These are phyloP conservation scores for Coleophora deauratella DNA, from an alignment of 2,888 invertebrate species.

Conservation along the genomic window DNA sequence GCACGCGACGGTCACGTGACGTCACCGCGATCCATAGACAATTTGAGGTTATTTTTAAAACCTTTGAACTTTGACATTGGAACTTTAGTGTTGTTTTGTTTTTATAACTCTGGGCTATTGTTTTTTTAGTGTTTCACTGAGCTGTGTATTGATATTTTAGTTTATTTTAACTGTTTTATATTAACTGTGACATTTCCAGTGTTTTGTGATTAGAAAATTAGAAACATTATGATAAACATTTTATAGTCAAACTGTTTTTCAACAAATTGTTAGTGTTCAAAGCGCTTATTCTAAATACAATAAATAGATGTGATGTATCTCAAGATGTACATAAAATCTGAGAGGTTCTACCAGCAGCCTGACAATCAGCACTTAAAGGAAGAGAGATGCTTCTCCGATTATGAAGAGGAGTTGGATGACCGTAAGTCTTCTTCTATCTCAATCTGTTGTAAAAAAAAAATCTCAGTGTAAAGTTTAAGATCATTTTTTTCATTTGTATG, in stretches of 20 bases:
- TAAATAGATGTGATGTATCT: constrained; percentile 48
- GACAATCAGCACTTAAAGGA: constrained; percentile 51
- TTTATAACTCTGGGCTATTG: background rate
- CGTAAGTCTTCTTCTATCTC: constrained; percentile 35
- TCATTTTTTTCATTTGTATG: no score
- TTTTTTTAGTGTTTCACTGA: background rate
- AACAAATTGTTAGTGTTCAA: background rate
- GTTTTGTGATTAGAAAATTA: no score
- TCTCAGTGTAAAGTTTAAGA: no score
- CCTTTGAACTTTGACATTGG: background rate
- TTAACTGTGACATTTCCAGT: no score
- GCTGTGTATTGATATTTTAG: no score
- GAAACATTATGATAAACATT: no score
- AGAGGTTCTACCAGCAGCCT: constrained; percentile 58
- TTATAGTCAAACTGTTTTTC: background rate
- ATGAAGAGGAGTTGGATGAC: constrained; percentile 56
- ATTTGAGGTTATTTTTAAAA: background rate
- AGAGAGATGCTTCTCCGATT: constrained; percentile 55
- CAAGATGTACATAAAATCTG: constrained; percentile 66
- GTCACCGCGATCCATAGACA: background rate
- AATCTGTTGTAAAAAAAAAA: background rate
- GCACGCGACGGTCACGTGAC: constrained; percentile 7
- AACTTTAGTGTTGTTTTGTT: background rate
- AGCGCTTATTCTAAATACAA: constrained; percentile 1
- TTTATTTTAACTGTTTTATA: no score